Conservation (phyloP, 2,888 invertebrate species). For the Serrognathus titanus region DNA sequence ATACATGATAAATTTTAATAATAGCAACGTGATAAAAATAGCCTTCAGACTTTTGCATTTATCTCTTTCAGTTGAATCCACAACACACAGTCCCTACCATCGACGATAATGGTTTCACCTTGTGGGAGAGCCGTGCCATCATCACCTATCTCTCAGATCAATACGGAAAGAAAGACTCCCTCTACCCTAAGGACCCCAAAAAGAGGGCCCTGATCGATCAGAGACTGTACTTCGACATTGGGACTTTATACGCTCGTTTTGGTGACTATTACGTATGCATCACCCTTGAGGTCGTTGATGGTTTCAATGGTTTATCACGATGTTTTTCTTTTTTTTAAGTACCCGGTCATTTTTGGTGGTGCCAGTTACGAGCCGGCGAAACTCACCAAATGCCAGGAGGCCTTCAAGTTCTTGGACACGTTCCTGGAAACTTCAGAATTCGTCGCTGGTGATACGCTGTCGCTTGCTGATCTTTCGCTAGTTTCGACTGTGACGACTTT, state of each 20-base stretch:
- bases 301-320: neutral
- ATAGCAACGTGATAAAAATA: neutral
- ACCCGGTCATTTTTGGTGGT: conserved; percentile 48
- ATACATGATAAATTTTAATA: neutral
- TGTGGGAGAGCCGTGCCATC: conserved; percentile 86
- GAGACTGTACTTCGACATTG: conserved; percentile 75
- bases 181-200: conserved; percentile 76
- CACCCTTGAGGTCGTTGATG: no score
- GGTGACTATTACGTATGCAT: conserved; percentile 68
- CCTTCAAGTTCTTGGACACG: conserved; percentile 65
- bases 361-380: conserved; percentile 59
- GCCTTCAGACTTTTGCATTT: conserved; percentile 10
- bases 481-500: conserved; percentile 66
- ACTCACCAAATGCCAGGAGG: conserved; percentile 64
- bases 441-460: conserved; percentile 68
- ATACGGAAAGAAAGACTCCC: conserved; percentile 72
- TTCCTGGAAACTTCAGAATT: conserved; percentile 69
- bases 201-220: conserved; percentile 75
- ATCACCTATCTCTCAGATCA: conserved; percentile 74
- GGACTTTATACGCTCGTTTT: conserved; percentile 68
- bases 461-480: conserved; percentile 73
- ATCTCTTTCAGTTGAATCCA: conserved; percentile 65
- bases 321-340: conserved; percentile 30
- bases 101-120: conserved; percentile 74
- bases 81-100: conserved; percentile 83